A percentile compares a stretch with the other conserved stretches of the same genome.
phyloP scores from a whole-genome alignment of 2,797 vertebrate genomes.

The Notamacropus eugenii region DNA sequence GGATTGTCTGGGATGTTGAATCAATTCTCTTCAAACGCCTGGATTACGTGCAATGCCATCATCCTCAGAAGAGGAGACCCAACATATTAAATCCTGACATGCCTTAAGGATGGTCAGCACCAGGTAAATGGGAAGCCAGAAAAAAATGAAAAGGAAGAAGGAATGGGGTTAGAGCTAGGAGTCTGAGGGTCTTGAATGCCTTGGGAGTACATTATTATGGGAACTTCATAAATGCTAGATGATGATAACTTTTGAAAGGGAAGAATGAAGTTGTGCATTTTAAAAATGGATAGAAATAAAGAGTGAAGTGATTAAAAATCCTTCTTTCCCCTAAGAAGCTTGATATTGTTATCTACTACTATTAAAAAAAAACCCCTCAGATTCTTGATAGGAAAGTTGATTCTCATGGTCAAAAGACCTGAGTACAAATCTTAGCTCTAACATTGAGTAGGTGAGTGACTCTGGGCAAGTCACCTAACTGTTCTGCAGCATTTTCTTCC shows the following conservation, averaged over 20 bases:
- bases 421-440: too few species aligned
- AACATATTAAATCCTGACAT: conserved; percentile 30
- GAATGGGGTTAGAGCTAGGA: not conserved
- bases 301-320: too few species aligned
- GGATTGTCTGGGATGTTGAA: conserved; percentile 53
- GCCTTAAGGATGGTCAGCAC: conserved; percentile 27
- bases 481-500: too few species aligned
- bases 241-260: too few species aligned
- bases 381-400: not conserved
- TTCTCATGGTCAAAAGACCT: not conserved
- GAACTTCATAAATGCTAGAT: not conserved
- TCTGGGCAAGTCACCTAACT: too few species aligned
- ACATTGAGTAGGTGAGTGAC: too few species aligned
- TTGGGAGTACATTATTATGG: conserved; percentile 1
- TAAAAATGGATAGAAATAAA: too few species aligned
- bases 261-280: too few species aligned
- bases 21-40: conserved; percentile 21
- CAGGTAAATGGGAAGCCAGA: conserved; percentile 28
- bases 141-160: conserved; percentile 12
- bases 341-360: too few species aligned
- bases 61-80: conserved; percentile 16
- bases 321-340: too few species aligned
- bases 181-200: not conserved
- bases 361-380: not conserved
- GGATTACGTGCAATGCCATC: conserved; percentile 18